Evolutionary conservation across 2,797 vertebrate species (phyloP).

Genomic region (Miichthys miiuy): DNA sequence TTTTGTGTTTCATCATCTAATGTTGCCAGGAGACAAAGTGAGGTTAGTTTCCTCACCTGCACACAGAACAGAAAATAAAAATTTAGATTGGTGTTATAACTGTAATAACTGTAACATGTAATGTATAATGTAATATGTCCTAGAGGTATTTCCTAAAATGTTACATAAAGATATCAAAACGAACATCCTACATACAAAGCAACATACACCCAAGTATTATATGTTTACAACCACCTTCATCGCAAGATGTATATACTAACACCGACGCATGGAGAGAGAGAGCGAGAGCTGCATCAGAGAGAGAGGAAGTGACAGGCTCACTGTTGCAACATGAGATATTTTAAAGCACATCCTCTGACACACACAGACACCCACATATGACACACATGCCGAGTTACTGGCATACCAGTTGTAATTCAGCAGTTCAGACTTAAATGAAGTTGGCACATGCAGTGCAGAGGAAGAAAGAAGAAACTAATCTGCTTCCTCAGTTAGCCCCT

Average conservation of each 20-base stretch:
- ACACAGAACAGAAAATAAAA: not conserved
- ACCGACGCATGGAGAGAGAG: not conserved
- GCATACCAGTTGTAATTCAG: slow-evolving; percentile 19
- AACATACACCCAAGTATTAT: too few relatives aligned
- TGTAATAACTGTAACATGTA: too few relatives aligned
- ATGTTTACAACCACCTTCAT: not conserved
- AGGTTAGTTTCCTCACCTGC: too few relatives aligned
- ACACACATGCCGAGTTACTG: slow-evolving; percentile 23
- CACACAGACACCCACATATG: not conserved
- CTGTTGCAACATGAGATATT: slow-evolving; percentile 56
- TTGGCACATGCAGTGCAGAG: not conserved
- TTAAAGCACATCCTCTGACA: slow-evolving; percentile 48
- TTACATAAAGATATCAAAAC: not conserved
- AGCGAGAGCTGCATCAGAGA: not conserved
- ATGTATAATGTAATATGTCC: too few relatives aligned
- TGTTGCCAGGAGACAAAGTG: too few relatives aligned
- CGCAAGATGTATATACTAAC: not conserved
- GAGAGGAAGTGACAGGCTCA: slow-evolving; percentile 65
- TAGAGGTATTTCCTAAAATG: not conserved
- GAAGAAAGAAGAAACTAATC: not conserved
- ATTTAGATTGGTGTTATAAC: too few relatives aligned
- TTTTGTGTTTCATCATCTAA: too few relatives aligned
- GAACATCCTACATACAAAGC: not conserved
- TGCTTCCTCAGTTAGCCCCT: not conserved
- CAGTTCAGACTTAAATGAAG: not conserved